Conservation (phyloP, 1,140 invertebrate genomes). For the Dendroctonus ponderosae region DNA sequence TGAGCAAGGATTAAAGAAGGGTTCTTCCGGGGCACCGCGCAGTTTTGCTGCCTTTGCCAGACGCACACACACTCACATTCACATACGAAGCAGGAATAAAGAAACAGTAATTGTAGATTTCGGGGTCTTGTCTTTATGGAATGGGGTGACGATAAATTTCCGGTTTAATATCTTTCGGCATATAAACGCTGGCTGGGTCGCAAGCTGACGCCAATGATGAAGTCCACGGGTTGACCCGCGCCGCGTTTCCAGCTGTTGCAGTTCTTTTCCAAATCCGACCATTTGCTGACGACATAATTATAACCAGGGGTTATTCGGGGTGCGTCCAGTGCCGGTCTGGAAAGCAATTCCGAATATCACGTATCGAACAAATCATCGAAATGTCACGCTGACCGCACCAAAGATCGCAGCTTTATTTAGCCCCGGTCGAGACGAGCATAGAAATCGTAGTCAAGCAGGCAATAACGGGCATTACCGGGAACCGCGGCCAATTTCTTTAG, state of each 20-base stretch:
- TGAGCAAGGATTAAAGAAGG: constrained; percentile 41
- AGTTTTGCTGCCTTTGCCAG: constrained; percentile 21
- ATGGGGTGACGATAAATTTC: constrained; percentile 46
- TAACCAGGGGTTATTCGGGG: constrained; percentile 25
- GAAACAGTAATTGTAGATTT: constrained; percentile 48
- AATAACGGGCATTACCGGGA: constrained; percentile 44
- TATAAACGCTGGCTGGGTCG: constrained; percentile 44
- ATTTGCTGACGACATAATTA: constrained; percentile 46
- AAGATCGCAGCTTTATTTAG: constrained; percentile 46
- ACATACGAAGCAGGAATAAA: constrained; percentile 37
- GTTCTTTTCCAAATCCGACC: constrained; percentile 26
- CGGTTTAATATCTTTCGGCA: constrained; percentile 48
- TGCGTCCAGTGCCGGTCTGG: constrained; percentile 1
- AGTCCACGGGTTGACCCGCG: constrained; percentile 44
- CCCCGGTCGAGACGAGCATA: constrained; percentile 44
- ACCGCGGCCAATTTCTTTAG: constrained; percentile 44
- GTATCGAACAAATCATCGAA: constrained; percentile 48
- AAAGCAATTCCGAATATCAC: constrained; percentile 36
- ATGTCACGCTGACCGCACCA: constrained; percentile 41
- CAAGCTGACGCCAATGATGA: constrained; percentile 49
- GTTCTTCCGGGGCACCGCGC: constrained; percentile 24
- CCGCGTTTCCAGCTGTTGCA: constrained; percentile 29
- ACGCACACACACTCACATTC: constrained; percentile 34
- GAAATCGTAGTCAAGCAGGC: constrained; percentile 48
- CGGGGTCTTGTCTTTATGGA: constrained; percentile 43